Percentiles rank a stretch among this genome's conserved stretches.
Evolutionary conservation across 2,888 invertebrate species (phyloP).

Genomic region (Elmis aenea): DNA sequence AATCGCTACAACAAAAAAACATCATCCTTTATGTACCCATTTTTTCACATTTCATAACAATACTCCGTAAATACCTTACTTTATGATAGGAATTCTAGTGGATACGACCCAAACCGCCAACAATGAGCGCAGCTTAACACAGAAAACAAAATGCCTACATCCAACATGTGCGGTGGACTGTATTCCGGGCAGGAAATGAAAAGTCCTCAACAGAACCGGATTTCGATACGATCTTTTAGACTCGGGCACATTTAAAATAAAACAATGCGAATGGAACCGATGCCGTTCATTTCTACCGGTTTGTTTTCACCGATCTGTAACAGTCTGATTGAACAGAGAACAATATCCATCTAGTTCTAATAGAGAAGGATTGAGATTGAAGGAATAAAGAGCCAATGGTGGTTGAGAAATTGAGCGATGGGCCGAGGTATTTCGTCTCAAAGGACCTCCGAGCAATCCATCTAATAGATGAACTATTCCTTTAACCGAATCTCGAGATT

Average conservation of each 20-base stretch:
- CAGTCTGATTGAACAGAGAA: constrained; percentile 12
- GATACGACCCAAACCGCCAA: constrained; percentile 11
- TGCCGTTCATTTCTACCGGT: constrained; percentile 13
- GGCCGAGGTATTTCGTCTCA: constrained; percentile 8
- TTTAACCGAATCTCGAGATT: constrained; percentile 16
- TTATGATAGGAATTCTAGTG: constrained; percentile 31
- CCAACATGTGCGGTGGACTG: constrained; percentile 30
- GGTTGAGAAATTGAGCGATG: constrained; percentile 17
- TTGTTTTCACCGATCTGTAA: constrained; percentile 5
- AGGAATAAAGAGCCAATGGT: constrained; percentile 11
- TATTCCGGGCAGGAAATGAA: constrained; percentile 36
- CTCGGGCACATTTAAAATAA: constrained; percentile 18
- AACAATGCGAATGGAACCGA: constrained; percentile 10
- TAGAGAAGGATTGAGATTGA: constrained; percentile 24
- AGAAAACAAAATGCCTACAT: constrained; percentile 30
- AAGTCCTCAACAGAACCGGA: constrained; percentile 32
- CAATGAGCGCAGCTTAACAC: constrained; percentile 24
- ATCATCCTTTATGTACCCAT: constrained; percentile 27
- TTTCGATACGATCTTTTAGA: constrained; percentile 28
- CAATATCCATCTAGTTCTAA: constrained; percentile 15
- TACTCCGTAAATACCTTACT: constrained; percentile 34
- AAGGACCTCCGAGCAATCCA: constrained; percentile 8
- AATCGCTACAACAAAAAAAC: constrained; percentile 32
- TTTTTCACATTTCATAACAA: constrained; percentile 32
- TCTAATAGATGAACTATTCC: constrained; percentile 19